Evolutionary conservation across 2,888 invertebrate genomes (phyloP).

Genomic region (Mimas tiliae): DNA sequence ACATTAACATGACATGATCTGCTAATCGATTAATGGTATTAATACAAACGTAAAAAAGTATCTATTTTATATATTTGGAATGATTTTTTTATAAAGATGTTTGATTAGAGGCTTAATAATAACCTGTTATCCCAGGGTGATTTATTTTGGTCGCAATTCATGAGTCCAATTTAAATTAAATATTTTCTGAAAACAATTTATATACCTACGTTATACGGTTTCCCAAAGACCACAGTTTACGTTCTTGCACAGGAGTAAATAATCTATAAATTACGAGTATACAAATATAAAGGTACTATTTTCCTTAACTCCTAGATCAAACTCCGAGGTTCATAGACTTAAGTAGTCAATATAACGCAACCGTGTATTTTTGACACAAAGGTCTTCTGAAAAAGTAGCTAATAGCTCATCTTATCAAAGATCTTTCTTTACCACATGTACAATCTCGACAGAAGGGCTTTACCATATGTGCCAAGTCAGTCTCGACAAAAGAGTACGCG

Average conservation of each 20-base stretch:
- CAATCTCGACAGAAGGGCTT: too few species aligned
- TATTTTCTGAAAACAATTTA: too few species aligned
- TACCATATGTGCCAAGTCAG: conserved; percentile 15
- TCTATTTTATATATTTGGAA: neutral
- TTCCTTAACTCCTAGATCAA: too few species aligned
- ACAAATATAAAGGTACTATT: too few species aligned
- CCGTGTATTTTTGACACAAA: neutral
- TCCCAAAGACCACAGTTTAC: too few species aligned
- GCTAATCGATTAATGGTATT: neutral
- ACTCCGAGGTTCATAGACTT: too few species aligned
- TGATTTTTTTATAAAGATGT: neutral
- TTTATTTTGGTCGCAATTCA: too few species aligned
- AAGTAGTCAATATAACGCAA: neutral
- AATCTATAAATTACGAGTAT: too few species aligned
- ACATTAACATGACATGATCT: neutral
- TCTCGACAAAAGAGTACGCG: conserved; percentile 36
- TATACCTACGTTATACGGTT: too few species aligned
- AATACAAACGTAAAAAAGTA: neutral
- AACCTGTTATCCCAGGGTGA: too few species aligned
- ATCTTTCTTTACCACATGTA: neutral
- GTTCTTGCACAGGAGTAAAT: too few species aligned
- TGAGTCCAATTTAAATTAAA: too few species aligned
- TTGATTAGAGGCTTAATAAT: neutral
- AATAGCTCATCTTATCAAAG: conserved; percentile 8
- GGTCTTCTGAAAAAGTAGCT: neutral